Evolutionary conservation across 2,797 vertebrate species (phyloP).

Genomic region (Poliocrania exsul): DNA sequence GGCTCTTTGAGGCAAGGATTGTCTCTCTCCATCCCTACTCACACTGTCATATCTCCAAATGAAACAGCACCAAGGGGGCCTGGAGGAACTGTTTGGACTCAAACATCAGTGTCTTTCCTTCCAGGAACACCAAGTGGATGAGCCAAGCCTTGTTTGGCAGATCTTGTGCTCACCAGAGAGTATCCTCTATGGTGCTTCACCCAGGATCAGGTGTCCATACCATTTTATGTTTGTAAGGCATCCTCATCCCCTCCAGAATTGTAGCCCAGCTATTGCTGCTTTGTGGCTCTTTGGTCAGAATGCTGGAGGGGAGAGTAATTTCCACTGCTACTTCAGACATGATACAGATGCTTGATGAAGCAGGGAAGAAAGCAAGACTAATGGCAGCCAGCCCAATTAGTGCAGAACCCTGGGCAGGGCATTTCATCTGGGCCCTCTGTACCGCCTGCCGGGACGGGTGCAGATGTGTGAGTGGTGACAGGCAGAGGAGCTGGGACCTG

Average conservation of each 20-base stretch:
- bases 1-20: background rate
- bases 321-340: background rate
- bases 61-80: background rate
- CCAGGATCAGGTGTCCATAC: background rate
- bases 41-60: fast-evolving
- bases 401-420: conserved; percentile 11
- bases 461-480: background rate
- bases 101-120: background rate
- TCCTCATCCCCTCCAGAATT: background rate
- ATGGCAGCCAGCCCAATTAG: conserved; percentile 6
- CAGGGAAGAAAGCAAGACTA: background rate
- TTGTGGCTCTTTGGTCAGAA: background rate
- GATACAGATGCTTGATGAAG: background rate
- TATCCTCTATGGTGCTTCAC: background rate
- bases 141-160: background rate
- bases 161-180: background rate
- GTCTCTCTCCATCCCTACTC: background rate
- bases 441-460: background rate
- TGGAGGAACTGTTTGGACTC: background rate
- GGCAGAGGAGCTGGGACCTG: conserved; percentile 30
- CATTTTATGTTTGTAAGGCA: background rate
- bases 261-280: background rate
- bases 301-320: background rate
- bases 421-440: background rate
- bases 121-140: background rate